Base-by-base conservation (phyloP, 2,797 vertebrate genomes). In the Myripristis jacobus region DNA sequence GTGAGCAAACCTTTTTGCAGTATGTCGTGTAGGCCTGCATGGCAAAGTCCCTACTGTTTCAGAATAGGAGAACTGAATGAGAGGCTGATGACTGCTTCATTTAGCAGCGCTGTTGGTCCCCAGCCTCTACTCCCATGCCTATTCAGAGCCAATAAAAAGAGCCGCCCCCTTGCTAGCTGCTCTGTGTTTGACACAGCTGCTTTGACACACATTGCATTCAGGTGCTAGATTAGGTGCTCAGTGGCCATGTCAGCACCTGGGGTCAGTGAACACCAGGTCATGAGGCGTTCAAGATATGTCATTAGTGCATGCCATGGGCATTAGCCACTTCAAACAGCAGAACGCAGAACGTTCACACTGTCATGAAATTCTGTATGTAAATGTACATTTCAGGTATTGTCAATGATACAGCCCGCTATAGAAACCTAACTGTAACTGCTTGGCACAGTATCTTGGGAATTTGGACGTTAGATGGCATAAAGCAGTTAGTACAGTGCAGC, bases 151-250 rank as follows among this genome's bases (percentile, higher is more conserved):
- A 55, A 44, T 81, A 77, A 85, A 86, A 82, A 85, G 72, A 56
- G 59, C 58, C 46, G 38, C 12, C 44, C 82, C 81, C 59, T 29
- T 75, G 68, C 76, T 66, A 53, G 69, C 70, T 63, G 82, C 65
- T 75, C 81, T 74, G 72, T 59, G 43, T 80, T 81, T 83, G 83
- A 77, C 77, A 85, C 82, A 82, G 91, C 78, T 86, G 86, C 78
- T 83, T 83, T 91, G 82, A 92, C 88, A 88, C 78, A 85, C 85
- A 83, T 90, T 77, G 84, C 85, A 82, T 90, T 88, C 81, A 84
- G 81, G 79, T 84, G 70, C 83, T 87, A 81, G 84, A 60, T 81
- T 62, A 80, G 53, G 72, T 77, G 83, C 53, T 75, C 46, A 46
- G 66, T 50, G 74, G 70, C 68, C 75, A n/a, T n/a, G n/a, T n/a